Percentiles rank a stretch among this genome's conserved stretches.
Evolutionary conservation across 2,888 invertebrate species (phyloP).

Genomic region (Pheosia tremula): DNA sequence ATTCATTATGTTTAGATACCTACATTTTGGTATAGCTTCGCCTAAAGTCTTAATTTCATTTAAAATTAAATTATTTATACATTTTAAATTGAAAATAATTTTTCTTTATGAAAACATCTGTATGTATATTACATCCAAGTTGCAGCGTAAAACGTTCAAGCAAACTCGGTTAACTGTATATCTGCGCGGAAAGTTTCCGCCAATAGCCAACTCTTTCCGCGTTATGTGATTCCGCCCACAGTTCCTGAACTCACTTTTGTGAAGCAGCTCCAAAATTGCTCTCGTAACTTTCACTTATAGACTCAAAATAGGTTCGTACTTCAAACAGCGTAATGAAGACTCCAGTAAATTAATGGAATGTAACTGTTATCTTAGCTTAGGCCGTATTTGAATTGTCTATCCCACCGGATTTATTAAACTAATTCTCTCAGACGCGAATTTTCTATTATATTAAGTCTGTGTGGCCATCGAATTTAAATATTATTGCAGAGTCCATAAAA

Average conservation of each 20-base stretch:
- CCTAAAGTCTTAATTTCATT: too few species aligned
- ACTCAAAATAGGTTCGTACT: slow-evolving; percentile 25
- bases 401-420: slow-evolving; percentile 54
- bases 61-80: too few species aligned
- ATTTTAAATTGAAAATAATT: too few species aligned
- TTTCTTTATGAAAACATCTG: slow-evolving; percentile 20
- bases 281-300: slow-evolving; percentile 31
- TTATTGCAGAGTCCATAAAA: slow-evolving; percentile 33
- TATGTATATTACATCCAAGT: slow-evolving; percentile 25
- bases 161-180: slow-evolving; percentile 36
- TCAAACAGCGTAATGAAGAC: slow-evolving; percentile 29
- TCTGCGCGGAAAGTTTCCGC: slow-evolving; percentile 36
- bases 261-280: slow-evolving; percentile 39
- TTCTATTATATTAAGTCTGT: slow-evolving; percentile 58
- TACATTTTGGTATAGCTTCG: too few species aligned
- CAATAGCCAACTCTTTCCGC: slow-evolving; percentile 38
- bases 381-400: slow-evolving; percentile 48
- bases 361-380: slow-evolving; percentile 44
- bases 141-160: slow-evolving; percentile 37
- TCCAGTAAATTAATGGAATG: slow-evolving; percentile 43
- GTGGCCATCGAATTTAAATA: slow-evolving; percentile 50
- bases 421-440: slow-evolving; percentile 53
- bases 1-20: too few species aligned
- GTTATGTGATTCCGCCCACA: slow-evolving; percentile 36
- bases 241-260: slow-evolving; percentile 38